These are phyloP conservation scores for Malurus splendens DNA, from an alignment of 2,797 vertebrate species.

Conservation along the genomic window DNA sequence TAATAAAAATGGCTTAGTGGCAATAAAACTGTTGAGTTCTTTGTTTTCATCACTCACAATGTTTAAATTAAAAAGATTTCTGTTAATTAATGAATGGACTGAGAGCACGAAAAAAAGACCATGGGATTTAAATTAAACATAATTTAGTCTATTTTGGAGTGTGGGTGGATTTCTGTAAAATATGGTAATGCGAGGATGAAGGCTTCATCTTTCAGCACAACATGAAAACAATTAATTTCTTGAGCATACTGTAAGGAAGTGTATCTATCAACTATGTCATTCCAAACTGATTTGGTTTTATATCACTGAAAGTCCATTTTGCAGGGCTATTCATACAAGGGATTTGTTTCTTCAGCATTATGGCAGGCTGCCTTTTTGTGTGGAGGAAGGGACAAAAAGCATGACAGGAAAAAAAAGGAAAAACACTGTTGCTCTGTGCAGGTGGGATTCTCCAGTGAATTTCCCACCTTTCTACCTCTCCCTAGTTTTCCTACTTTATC, in stretches of 20 bases:
- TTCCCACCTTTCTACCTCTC: background rate
- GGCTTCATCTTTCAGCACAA: background rate
- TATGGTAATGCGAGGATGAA: background rate
- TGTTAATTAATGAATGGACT: background rate
- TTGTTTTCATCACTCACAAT: background rate
- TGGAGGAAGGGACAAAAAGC: background rate
- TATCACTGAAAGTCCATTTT: background rate
- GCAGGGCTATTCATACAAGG: background rate
- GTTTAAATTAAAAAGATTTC: background rate
- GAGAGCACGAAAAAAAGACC: background rate
- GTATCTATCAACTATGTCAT: background rate
- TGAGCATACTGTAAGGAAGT: background rate
- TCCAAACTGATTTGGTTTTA: background rate
- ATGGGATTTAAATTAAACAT: background rate
- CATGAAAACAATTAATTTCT: background rate
- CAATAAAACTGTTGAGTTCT: background rate
- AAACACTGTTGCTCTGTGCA: background rate
- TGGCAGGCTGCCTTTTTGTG: background rate
- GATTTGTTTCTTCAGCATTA: background rate
- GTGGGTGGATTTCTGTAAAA: background rate
- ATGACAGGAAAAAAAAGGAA: background rate
- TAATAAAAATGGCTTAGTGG: background rate
- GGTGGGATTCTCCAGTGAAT: background rate
- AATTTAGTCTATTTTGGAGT: background rate
- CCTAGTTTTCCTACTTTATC: background rate